phyloP scores from a whole-genome alignment of 2,113 vertebrate species.

The Bucco capensis region DNA sequence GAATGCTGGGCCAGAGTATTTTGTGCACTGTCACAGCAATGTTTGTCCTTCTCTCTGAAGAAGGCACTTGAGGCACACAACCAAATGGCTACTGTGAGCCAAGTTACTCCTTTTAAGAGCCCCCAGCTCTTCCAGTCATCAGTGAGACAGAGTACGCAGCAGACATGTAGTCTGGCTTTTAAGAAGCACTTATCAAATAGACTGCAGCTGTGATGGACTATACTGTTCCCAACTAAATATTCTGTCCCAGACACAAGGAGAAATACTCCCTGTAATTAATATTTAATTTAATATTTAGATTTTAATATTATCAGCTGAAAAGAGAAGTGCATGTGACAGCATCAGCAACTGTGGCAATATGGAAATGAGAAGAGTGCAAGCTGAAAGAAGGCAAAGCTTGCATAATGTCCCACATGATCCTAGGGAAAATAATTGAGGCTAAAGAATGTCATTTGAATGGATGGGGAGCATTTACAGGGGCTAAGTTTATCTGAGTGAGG shows the following conservation, averaged over 20 bases:
- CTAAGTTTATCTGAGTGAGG: not conserved
- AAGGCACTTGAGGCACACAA: not conserved
- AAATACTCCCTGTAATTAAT: conserved; percentile 8
- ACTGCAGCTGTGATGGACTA: not conserved
- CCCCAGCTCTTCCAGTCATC: not conserved
- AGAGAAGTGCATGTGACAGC: not conserved
- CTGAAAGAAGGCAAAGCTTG: not conserved
- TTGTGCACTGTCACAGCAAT: not conserved
- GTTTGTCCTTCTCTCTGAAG: not conserved
- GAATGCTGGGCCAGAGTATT: not conserved
- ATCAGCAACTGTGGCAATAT: not conserved
- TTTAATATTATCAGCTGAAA: conserved; percentile 6
- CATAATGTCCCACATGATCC: not conserved
- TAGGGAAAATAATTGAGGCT: not conserved
- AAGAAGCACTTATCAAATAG: not conserved
- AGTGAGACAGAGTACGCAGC: not conserved
- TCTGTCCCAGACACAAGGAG: not conserved
- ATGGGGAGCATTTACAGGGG: not conserved
- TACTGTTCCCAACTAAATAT: not conserved
- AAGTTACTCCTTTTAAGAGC: not conserved
- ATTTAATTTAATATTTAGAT: conserved; percentile 1
- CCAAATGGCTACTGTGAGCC: not conserved
- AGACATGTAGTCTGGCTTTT: not conserved
- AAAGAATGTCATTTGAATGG: not conserved
- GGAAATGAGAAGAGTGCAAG: conserved; percentile 17